Conservation (phyloP, 2,888 invertebrate genomes). For the Leucania comma region DNA sequence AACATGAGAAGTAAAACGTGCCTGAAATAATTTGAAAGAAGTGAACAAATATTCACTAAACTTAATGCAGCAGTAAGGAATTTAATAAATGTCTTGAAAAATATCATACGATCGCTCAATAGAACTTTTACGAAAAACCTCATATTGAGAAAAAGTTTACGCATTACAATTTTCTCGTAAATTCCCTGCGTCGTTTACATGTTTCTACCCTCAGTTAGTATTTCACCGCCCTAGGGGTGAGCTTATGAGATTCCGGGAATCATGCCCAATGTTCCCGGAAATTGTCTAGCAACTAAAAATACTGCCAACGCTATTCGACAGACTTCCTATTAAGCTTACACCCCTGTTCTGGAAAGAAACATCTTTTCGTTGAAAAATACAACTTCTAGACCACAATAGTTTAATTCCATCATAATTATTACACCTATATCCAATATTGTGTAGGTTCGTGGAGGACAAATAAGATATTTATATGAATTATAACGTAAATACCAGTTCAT, state of each 20-base stretch:
- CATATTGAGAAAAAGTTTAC: conserved; percentile 1
- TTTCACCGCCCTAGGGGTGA: conserved; percentile 19
- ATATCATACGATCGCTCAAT: neutral
- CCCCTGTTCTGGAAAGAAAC: neutral
- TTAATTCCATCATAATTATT: neutral
- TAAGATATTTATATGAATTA: neutral
- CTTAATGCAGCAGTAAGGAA: conserved; percentile 1
- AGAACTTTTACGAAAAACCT: neutral
- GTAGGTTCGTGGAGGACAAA: neutral
- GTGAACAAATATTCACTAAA: neutral
- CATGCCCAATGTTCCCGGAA: conserved; percentile 33
- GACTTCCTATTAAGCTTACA: neutral
- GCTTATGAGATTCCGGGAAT: conserved; percentile 43
- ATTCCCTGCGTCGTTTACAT: conserved; percentile 13
- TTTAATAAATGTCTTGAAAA: neutral
- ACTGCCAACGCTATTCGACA: conserved; percentile 9
- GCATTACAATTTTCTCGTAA: neutral
- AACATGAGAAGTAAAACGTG: neutral
- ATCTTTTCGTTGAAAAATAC: neutral
- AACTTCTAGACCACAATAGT: neutral
- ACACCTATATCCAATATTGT: neutral
- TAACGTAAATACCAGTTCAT: neutral
- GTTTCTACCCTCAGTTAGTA: conserved; percentile 15
- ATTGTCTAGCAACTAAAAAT: conserved; percentile 31
- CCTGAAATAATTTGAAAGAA: neutral